phyloP scores from a whole-genome alignment of 2,888 invertebrate genomes.

The Habrosyne pyritoides region DNA sequence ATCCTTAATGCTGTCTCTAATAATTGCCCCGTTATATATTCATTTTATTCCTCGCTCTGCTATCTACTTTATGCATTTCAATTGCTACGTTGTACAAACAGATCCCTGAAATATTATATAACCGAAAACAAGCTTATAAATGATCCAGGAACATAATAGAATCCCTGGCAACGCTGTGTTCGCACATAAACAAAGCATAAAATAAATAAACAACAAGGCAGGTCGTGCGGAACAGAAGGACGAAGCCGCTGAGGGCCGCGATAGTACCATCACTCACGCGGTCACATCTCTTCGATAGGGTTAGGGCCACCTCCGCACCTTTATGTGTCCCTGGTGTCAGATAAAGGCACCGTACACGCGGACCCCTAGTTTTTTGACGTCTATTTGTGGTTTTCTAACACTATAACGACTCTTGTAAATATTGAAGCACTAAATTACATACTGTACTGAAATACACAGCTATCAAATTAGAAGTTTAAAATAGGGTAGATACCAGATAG shows the following conservation, averaged over 20 bases:
- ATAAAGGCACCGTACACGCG: slow-evolving; percentile 73
- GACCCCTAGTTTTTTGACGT: slow-evolving; percentile 80
- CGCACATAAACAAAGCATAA: slow-evolving; percentile 78
- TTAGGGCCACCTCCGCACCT: slow-evolving; percentile 81
- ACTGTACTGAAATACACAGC: not conserved
- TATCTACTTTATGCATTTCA: not conserved
- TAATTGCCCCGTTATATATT: not conserved
- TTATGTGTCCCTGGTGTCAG: slow-evolving; percentile 79
- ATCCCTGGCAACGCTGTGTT: slow-evolving; percentile 45
- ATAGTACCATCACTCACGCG: slow-evolving; percentile 80
- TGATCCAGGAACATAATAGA: slow-evolving; percentile 4
- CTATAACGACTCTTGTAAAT: slow-evolving; percentile 66
- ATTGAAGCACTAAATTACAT: slow-evolving; percentile 24
- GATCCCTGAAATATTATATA: not conserved
- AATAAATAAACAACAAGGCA: slow-evolving; percentile 77
- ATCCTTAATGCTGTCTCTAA: not conserved
- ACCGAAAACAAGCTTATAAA: not conserved
- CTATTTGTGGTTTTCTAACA: slow-evolving; percentile 79
- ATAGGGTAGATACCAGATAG: not conserved
- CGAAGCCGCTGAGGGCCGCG: slow-evolving; percentile 66
- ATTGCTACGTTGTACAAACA: not conserved
- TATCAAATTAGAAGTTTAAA: not conserved
- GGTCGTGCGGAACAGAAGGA: slow-evolving; percentile 62
- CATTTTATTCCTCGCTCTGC: not conserved
- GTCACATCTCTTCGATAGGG: slow-evolving; percentile 82